Conservation (phyloP, 2,113 vertebrate genomes). For the Dromiciops gliroides region DNA sequence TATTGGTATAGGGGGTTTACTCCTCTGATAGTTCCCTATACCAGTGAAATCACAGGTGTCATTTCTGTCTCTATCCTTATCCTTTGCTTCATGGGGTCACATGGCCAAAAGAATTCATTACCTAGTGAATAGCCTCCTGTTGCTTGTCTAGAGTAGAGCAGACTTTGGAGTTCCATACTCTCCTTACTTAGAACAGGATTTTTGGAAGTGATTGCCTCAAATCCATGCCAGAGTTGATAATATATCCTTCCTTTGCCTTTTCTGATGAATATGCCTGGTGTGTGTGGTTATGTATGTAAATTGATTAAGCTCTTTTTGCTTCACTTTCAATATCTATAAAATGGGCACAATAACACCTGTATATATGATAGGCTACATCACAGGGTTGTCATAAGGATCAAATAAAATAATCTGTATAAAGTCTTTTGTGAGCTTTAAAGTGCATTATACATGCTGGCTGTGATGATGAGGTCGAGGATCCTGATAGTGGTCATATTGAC, state of each 20-base stretch:
- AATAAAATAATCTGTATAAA: background rate
- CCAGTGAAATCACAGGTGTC: background rate
- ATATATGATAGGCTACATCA: background rate
- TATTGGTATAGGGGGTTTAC: background rate
- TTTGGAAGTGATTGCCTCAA: background rate
- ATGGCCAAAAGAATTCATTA: background rate
- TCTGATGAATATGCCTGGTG: background rate
- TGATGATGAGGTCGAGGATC: background rate
- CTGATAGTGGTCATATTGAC: background rate
- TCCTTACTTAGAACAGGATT: background rate
- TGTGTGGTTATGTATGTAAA: background rate
- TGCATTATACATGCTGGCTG: background rate
- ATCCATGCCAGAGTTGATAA: background rate
- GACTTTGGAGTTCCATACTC: background rate
- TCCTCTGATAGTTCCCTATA: background rate
- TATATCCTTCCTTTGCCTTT: background rate
- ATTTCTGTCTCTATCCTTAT: too few relatives aligned
- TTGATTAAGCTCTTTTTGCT: background rate
- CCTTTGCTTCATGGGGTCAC: background rate
- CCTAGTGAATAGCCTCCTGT: background rate
- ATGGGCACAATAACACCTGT: background rate
- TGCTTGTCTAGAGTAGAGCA: background rate
- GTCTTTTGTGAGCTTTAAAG: background rate
- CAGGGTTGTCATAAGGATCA: background rate
- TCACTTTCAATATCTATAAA: background rate